These are phyloP conservation scores for Metopolophium dirhodum DNA, from an alignment of 1,140 invertebrate species.

Conservation along the genomic window DNA sequence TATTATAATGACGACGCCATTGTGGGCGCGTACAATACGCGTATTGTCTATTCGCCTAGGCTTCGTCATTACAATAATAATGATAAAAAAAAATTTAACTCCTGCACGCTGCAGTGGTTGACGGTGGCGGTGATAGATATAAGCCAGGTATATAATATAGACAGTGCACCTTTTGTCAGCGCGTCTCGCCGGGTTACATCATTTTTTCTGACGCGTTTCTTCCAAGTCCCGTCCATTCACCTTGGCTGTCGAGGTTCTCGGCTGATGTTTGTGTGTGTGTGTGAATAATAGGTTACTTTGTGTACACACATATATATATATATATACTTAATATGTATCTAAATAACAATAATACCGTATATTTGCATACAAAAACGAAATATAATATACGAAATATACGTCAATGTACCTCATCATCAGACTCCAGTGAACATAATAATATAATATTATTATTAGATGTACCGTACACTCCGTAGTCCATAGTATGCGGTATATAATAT, in stretches of 20 bases:
- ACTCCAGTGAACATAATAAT: neutral
- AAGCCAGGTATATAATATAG: neutral
- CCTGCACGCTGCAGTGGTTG: neutral
- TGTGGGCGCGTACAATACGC: constrained; percentile 40
- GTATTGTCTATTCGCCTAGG: constrained; percentile 45
- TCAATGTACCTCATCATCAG: too few species aligned
- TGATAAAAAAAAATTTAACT: constrained; percentile 18
- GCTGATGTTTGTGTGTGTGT: neutral
- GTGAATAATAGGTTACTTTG: neutral
- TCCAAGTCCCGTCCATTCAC: constrained; percentile 9
- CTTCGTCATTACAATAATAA: constrained; percentile 26
- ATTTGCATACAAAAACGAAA: neutral
- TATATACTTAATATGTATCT: neutral
- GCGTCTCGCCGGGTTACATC: constrained; percentile 24
- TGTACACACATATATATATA: neutral
- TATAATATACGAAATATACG: neutral
- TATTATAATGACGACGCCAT: constrained; percentile 52
- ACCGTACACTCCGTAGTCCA: neutral
- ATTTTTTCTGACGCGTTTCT: constrained; percentile 2
- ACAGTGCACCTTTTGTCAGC: constrained; percentile 4
- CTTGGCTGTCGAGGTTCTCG: neutral
- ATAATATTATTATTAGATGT: neutral
- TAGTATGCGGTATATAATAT: neutral
- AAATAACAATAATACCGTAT: neutral
- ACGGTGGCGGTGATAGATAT: neutral